phyloP scores from a whole-genome alignment of 2,888 invertebrate species.

The Stenchaetothrips biformis region DNA sequence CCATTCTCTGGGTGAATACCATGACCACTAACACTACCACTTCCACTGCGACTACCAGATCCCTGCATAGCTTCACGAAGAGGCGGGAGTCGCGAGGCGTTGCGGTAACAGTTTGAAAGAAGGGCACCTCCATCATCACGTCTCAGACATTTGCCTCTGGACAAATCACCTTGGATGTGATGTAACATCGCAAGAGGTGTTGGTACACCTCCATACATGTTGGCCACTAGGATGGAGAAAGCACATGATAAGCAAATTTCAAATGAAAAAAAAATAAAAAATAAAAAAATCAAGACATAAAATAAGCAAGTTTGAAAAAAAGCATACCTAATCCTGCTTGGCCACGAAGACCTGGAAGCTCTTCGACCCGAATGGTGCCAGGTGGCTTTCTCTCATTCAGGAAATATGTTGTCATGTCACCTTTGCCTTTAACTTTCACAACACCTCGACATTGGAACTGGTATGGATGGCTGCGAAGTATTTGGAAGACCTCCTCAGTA shows the following conservation, averaged over 20 bases:
- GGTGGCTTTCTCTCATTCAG: slow-evolving; percentile 68
- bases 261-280: neutral
- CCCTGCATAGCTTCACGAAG: slow-evolving; percentile 3
- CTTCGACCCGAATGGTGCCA: slow-evolving; percentile 53
- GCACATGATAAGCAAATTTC: neutral
- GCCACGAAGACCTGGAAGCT: slow-evolving; percentile 48
- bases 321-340: slow-evolving; percentile 38
- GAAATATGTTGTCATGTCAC: slow-evolving; percentile 90
- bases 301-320: neutral
- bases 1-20: neutral
- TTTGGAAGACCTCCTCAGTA: slow-evolving; percentile 77
- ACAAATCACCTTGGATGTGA: slow-evolving; percentile 41
- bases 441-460: slow-evolving; percentile 77
- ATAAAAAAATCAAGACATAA: neutral
- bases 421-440: slow-evolving; percentile 87
- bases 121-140: neutral
- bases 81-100: slow-evolving; percentile 45
- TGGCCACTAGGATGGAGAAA: slow-evolving; percentile 40
- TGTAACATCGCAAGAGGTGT: slow-evolving; percentile 65
- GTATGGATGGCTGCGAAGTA: slow-evolving; percentile 65
- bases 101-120: neutral
- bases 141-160: neutral
- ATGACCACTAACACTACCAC: neutral
- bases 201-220: slow-evolving; percentile 62
- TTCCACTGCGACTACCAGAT: neutral